Evolutionary conservation across 2,888 invertebrate genomes (phyloP).

Genomic region (Seladonia tumulorum): DNA sequence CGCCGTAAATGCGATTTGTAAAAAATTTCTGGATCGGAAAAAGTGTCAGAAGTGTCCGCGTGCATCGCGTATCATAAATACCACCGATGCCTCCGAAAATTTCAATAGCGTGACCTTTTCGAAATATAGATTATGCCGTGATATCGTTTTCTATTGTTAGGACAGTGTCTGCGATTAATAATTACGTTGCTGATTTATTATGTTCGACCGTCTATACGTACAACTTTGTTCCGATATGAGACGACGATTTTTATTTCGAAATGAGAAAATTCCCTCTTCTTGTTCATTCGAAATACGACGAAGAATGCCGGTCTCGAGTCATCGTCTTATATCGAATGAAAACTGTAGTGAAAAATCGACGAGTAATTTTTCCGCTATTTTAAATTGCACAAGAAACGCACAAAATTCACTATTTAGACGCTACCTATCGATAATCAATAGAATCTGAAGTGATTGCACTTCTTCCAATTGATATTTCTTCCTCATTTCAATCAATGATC

Average conservation of each 20-base stretch:
- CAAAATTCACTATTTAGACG: background rate
- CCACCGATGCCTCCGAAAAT: background rate
- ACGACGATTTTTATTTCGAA: too few relatives aligned
- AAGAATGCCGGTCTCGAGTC: too few relatives aligned
- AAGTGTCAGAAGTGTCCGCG: background rate
- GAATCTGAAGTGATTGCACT: background rate
- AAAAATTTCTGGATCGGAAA: background rate
- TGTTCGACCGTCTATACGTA: too few relatives aligned
- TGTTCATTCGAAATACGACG: too few relatives aligned
- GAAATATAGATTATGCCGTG: background rate
- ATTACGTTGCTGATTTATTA: too few relatives aligned
- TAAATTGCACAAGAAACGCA: background rate
- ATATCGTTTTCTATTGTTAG: background rate
- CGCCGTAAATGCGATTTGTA: background rate
- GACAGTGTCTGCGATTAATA: background rate
- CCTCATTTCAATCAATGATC: background rate
- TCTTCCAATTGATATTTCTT: background rate
- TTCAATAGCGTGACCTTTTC: background rate
- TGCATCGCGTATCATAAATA: background rate
- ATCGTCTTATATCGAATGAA: too few relatives aligned
- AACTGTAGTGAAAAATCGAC: too few relatives aligned
- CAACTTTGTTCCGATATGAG: too few relatives aligned
- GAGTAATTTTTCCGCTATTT: background rate
- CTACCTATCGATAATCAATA: background rate
- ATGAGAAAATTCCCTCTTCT: too few relatives aligned